Base-by-base conservation (phyloP, 2,797 vertebrate species). In the Carapus acus region DNA sequence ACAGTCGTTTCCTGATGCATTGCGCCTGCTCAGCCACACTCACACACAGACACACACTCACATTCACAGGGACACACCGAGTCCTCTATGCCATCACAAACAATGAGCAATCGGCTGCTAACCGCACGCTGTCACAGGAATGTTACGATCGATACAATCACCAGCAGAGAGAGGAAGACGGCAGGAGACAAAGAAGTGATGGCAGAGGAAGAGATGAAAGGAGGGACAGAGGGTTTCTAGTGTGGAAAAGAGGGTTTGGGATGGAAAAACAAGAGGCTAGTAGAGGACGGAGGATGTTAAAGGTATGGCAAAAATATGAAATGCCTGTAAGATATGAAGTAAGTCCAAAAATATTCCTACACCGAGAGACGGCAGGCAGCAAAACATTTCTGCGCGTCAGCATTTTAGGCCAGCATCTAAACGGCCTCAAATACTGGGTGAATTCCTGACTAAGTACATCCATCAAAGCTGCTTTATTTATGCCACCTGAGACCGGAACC, bases 111-210 rank as follows among this genome's bases (percentile, higher is more conserved):
- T 22, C 45, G 8, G 23, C 47, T 51, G 38, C 39, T 59, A 59
- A 51, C 12, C 11, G 13, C 50, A 49, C 6, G 13, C 29, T 47
- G 39, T 47, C 43, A n/a, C 13, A 22, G 33, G 52, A 49, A 48
- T 39, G 42, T 21, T 43, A 24, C 39, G 56, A 65, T 65, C 55
- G 47, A 74, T 74, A 50, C 49, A 62, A 58, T 43, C 34, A 15
- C 29, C 29, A 49, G 54, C 44, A 29, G 52, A 36, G 36, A 44
- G 60, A 48, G 24, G 52, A 27, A 14, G 19, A 55, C 37, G 53
- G 45, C 18, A 43, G 24, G 19, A 48, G 39, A 58, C 51, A 41
- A 36, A 18, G n/a, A n/a, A n/a, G n/a, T n/a, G n/a, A n/a, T n/a
- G n/a, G n/a, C n/a, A 33, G n/a, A 29, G 48, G 49, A 3, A 13